Conservation (phyloP, 2,113 vertebrate species). For the Alaudala cheleensis region DNA sequence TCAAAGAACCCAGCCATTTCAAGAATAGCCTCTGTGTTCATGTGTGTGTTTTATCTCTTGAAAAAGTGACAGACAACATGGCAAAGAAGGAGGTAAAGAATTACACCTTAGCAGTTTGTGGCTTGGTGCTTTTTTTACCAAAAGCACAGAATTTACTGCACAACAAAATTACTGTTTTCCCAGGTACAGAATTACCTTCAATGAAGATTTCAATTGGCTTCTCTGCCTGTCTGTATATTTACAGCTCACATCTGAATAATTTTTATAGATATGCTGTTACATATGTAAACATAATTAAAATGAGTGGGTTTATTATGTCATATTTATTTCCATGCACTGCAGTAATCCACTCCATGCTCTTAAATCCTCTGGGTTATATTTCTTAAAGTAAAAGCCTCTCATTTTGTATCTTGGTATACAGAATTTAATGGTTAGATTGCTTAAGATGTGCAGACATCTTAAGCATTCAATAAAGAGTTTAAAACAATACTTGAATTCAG, state of each 20-base stretch:
- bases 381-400: background rate
- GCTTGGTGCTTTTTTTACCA: background rate
- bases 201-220: background rate
- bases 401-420: background rate
- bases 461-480: background rate
- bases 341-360: background rate
- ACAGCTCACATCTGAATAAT: background rate
- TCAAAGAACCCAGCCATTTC: background rate
- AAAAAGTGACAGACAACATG: background rate
- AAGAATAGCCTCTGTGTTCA: background rate
- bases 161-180: constrained; percentile 12
- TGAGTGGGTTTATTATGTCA: background rate
- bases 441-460: background rate
- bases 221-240: background rate
- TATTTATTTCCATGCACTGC: background rate
- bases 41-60: background rate
- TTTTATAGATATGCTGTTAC: background rate
- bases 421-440: background rate
- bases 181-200: background rate
- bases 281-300: constrained; percentile 34
- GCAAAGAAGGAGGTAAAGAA: background rate
- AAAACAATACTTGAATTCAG: background rate
- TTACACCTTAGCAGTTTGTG: background rate
- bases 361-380: background rate
- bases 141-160: background rate